These are phyloP conservation scores for Cyphomyrus plagiostoma DNA, from an alignment of 2,113 vertebrate species.

Conservation along the genomic window DNA sequence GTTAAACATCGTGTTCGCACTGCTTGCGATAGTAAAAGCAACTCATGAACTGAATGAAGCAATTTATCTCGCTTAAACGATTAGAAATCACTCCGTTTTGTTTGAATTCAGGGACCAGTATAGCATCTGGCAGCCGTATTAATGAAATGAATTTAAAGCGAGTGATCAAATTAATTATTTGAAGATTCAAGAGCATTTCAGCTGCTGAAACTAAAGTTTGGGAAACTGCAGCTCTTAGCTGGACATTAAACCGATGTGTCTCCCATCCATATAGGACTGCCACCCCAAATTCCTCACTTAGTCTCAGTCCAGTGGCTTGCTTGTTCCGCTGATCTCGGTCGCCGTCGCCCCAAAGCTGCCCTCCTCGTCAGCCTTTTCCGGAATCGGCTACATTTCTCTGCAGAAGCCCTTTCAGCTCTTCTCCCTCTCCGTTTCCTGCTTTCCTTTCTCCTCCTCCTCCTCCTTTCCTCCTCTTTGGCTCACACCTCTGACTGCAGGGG, in stretches of 20 bases:
- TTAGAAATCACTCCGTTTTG: background rate
- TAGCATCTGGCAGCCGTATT: background rate
- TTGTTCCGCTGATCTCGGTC: background rate
- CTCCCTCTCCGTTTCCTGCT: background rate
- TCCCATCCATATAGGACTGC: background rate
- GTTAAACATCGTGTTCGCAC: background rate
- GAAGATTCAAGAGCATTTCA: background rate
- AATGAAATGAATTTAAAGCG: background rate
- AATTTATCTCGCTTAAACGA: background rate
- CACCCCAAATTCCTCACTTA: background rate
- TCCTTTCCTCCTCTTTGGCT: background rate
- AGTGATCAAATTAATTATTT: background rate
- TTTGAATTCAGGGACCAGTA: conserved; percentile 4
- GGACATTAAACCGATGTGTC: background rate
- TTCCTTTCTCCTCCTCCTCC: background rate
- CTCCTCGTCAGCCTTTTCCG: background rate
- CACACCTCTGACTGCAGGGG: background rate
- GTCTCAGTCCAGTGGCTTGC: background rate
- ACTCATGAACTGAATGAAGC: background rate
- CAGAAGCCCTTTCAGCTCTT: background rate
- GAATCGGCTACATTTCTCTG: background rate
- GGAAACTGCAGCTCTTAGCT: background rate
- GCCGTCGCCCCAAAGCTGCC: background rate
- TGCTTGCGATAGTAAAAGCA: background rate
- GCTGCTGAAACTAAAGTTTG: background rate